These are phyloP conservation scores for Neomicropteryx cornuta DNA, from an alignment of 1,140 invertebrate species.

Conservation along the genomic window DNA sequence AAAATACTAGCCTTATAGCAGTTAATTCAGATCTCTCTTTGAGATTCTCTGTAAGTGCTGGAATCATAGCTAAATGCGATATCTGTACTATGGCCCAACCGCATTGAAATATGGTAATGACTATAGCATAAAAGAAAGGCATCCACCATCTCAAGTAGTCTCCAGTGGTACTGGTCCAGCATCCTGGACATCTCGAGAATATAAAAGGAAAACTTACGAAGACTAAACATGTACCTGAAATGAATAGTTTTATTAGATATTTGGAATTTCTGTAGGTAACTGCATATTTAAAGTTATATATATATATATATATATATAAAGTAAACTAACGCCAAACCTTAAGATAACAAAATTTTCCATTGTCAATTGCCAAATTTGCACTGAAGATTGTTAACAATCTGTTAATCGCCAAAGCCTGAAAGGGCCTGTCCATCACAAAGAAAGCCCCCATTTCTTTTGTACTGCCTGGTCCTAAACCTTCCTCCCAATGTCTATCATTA, in stretches of 20 bases:
- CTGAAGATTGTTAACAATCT: too few relatives aligned
- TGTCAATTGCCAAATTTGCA: too few relatives aligned
- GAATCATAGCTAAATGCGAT: slow-evolving; percentile 82
- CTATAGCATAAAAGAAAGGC: slow-evolving; percentile 60
- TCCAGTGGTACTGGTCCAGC: slow-evolving; percentile 23
- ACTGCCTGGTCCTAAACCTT: too few relatives aligned
- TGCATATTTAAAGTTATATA: too few relatives aligned
- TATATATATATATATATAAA: too few relatives aligned
- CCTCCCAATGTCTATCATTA: too few relatives aligned
- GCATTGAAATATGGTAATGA: slow-evolving; percentile 79
- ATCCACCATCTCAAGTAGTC: slow-evolving; percentile 39
- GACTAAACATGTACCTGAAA: slow-evolving; percentile 48
- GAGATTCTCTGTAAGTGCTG: slow-evolving; percentile 55
- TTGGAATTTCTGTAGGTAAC: too few relatives aligned
- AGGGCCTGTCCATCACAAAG: too few relatives aligned
- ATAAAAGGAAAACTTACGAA: slow-evolving; percentile 69
- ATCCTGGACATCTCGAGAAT: slow-evolving; percentile 58
- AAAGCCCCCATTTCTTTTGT: too few relatives aligned
- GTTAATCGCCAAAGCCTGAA: too few relatives aligned
- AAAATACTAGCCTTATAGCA: slow-evolving; percentile 52
- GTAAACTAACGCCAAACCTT: too few relatives aligned
- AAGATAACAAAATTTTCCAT: too few relatives aligned
- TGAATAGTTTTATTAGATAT: slow-evolving; percentile 11
- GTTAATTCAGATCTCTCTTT: slow-evolving; percentile 66
- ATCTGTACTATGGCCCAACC: slow-evolving; percentile 89